A percentile compares a stretch with the other conserved stretches of the same genome.
phyloP scores from a whole-genome alignment of 2,797 vertebrate species.

The Hypotaenidia okinawae region DNA sequence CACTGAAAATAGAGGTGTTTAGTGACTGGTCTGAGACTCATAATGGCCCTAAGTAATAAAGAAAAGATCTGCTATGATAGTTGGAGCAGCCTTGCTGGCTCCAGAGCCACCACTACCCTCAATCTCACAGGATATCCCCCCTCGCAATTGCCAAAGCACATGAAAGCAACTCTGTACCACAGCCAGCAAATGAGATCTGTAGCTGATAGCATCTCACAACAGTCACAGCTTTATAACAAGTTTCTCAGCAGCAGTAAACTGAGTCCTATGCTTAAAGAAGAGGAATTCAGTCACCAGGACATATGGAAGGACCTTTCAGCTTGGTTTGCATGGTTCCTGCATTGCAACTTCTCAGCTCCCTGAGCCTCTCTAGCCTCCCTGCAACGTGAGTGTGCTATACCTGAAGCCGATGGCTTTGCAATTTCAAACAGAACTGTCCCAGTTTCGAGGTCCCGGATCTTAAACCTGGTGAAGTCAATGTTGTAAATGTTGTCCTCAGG shows the following conservation, averaged over 20 bases:
- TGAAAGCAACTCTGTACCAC: neutral
- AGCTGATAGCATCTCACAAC: neutral
- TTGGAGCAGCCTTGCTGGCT: neutral
- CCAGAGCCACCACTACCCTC: neutral
- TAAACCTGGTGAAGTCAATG: slow-evolving; percentile 98
- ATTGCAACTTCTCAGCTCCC: neutral
- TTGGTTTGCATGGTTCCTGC: neutral
- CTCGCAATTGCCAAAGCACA: neutral
- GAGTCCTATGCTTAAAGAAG: neutral
- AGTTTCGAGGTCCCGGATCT: slow-evolving; percentile 96
- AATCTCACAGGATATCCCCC: neutral
- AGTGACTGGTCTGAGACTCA: neutral
- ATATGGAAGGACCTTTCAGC: neutral
- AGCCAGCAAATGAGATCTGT: neutral
- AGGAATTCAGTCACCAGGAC: neutral
- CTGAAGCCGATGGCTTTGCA: slow-evolving; percentile 91
- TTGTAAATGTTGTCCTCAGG: slow-evolving; percentile 95
- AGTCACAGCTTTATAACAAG: neutral
- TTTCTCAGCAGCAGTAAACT: neutral
- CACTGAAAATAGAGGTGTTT: neutral
- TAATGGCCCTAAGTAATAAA: neutral
- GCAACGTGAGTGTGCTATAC: slow-evolving; percentile 51
- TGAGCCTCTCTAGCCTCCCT: neutral
- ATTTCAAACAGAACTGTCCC: slow-evolving; percentile 97
- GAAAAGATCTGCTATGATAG: neutral